These are phyloP conservation scores for Microchrysa polita DNA, from an alignment of 2,888 invertebrate species.

Conservation along the genomic window DNA sequence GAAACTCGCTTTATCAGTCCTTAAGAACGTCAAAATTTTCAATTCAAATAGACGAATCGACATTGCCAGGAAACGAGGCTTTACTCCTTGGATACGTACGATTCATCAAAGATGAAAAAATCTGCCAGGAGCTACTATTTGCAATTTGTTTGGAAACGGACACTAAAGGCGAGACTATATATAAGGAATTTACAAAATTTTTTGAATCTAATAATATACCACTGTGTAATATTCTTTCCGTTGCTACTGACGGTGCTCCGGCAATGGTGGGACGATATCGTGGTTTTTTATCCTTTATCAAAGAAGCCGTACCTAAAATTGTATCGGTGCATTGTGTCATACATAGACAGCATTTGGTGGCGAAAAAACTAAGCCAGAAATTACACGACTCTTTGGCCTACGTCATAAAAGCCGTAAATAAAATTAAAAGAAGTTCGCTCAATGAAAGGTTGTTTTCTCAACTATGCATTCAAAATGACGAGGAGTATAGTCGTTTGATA, in stretches of 20 bases:
- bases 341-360: neutral
- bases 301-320: neutral
- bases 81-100: neutral
- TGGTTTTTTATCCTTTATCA: neutral
- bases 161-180: constrained; percentile 25
- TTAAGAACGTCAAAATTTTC: neutral
- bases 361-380: neutral
- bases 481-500: constrained; percentile 19
- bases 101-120: constrained; percentile 4
- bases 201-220: constrained; percentile 22
- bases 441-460: neutral
- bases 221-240: constrained; percentile 19
- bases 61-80: neutral
- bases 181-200: neutral
- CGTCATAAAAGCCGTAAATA: neutral
- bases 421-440: neutral
- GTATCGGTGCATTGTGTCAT: neutral
- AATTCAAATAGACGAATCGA: neutral
- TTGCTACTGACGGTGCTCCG: constrained; percentile 33
- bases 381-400: neutral
- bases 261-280: constrained; percentile 30
- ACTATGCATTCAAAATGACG: neutral
- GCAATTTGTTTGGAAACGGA: neutral
- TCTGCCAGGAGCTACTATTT: constrained; percentile 8
- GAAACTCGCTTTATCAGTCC: neutral